Evolutionary conservation across 1,140 invertebrate genomes (phyloP).

Genomic region (Aphelenchoides besseyi): DNA sequence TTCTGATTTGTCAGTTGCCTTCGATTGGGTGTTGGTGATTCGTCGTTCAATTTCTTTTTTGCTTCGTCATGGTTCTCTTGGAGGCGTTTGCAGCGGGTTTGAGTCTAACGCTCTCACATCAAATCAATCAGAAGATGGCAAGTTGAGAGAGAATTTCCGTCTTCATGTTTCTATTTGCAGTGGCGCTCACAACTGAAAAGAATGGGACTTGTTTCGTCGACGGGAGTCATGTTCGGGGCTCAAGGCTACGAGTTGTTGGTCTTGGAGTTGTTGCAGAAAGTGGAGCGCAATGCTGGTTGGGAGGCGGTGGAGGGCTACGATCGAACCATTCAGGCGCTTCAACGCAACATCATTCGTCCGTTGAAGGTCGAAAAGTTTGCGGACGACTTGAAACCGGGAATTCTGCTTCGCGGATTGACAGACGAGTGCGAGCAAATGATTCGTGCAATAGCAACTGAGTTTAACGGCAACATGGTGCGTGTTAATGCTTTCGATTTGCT

Average conservation of each 20-base stretch:
- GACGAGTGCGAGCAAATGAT: constrained; percentile 1
- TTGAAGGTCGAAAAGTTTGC: not conserved
- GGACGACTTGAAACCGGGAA: not conserved
- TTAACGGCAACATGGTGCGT: not conserved
- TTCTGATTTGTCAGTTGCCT: too few species aligned
- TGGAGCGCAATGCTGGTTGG: not conserved
- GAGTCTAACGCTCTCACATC: not conserved
- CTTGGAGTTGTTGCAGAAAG: not conserved
- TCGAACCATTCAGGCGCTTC: not conserved
- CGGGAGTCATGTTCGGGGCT: not conserved
- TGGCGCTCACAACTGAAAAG: not conserved
- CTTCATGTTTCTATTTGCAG: not conserved
- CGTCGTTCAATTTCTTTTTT: too few species aligned
- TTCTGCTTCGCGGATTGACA: not conserved
- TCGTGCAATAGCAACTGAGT: not conserved
- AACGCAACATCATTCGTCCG: not conserved
- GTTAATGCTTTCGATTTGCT: not conserved
- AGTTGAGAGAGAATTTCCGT: not conserved
- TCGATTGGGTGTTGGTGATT: too few species aligned
- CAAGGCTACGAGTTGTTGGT: not conserved
- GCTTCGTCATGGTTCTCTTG: not conserved
- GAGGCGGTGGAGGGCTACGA: not conserved
- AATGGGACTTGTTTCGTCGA: not conserved
- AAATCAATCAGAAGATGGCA: not conserved
- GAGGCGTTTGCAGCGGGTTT: not conserved